Percentiles rank a stretch among this genome's conserved stretches.
phyloP scores from a whole-genome alignment of 2,888 invertebrate genomes.

The Aphelenchoides bicaudatus region DNA sequence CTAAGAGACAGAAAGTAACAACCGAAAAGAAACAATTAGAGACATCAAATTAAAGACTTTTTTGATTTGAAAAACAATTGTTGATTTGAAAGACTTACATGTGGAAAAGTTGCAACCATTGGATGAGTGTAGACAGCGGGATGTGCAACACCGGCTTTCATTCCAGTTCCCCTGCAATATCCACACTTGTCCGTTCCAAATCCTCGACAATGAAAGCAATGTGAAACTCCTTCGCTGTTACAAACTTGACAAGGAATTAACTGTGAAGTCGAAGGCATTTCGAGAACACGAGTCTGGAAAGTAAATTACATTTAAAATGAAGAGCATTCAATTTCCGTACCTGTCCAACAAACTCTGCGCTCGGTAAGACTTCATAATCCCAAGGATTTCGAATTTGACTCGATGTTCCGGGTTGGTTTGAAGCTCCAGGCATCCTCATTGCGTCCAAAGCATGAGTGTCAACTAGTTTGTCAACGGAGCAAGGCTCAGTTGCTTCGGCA shows the following conservation, averaged over 20 bases:
- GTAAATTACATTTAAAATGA: background rate
- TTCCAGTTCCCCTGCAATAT: constrained; percentile 60
- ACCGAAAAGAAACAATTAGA: background rate
- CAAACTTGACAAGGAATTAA: constrained; percentile 52
- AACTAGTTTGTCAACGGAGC: constrained; percentile 27
- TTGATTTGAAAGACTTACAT: constrained; percentile 34
- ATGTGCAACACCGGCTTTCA: constrained; percentile 61
- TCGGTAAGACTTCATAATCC: constrained; percentile 57
- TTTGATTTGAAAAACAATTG: constrained; percentile 3
- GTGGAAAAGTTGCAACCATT: constrained; percentile 58
- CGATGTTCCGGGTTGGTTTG: background rate
- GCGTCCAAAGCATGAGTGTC: constrained; percentile 25
- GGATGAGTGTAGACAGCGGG: constrained; percentile 60
- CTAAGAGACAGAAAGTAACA: background rate
- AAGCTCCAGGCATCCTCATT: background rate
- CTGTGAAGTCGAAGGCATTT: constrained; percentile 49
- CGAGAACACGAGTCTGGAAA: constrained; percentile 49
- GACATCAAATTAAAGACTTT: background rate
- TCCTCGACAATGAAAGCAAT: constrained; percentile 60
- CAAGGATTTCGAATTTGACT: constrained; percentile 44
- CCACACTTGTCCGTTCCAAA: constrained; percentile 57
- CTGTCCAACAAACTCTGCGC: constrained; percentile 49
- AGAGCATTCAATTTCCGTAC: constrained; percentile 28
- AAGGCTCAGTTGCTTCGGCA: constrained; percentile 51
- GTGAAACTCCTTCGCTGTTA: constrained; percentile 50